Evolutionary conservation across 2,888 invertebrate genomes (phyloP).

Genomic region (Watsonalla binaria): DNA sequence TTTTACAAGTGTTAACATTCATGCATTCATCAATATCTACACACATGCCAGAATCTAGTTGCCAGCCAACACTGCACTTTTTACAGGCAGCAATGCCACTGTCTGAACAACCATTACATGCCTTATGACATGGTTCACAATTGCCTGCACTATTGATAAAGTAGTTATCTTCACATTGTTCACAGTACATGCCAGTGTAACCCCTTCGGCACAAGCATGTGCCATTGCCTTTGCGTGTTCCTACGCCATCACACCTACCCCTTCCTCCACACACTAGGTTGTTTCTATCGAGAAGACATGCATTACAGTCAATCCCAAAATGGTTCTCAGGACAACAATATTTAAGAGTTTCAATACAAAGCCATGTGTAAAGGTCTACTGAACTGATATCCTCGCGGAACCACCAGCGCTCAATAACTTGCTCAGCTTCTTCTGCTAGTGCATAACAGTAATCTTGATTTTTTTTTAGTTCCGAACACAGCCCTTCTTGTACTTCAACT

Average conservation of each 20-base stretch:
- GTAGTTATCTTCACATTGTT: slow-evolving; percentile 84
- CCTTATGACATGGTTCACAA: slow-evolving; percentile 87
- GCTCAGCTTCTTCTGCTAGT: slow-evolving; percentile 89
- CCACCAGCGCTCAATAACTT: slow-evolving; percentile 93
- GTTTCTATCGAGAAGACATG: slow-evolving; percentile 79
- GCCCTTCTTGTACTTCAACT: slow-evolving; percentile 92
- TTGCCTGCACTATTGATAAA: slow-evolving; percentile 83
- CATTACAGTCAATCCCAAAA: slow-evolving; percentile 87
- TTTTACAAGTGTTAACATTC: slow-evolving; percentile 66
- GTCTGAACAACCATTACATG: slow-evolving; percentile 88
- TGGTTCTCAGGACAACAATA: slow-evolving; percentile 92
- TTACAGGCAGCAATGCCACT: slow-evolving; percentile 81
- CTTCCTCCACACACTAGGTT: slow-evolving; percentile 87
- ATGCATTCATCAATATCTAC: slow-evolving; percentile 91
- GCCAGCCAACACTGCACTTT: slow-evolving; percentile 84
- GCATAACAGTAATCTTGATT: slow-evolving; percentile 89
- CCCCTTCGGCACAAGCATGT: slow-evolving; percentile 91
- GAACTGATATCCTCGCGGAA: slow-evolving; percentile 78
- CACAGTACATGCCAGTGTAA: slow-evolving; percentile 87
- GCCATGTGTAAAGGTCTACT: slow-evolving; percentile 72
- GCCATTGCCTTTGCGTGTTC: slow-evolving; percentile 95
- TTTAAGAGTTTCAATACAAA: slow-evolving; percentile 88
- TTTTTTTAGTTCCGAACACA: slow-evolving; percentile 85
- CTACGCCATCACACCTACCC: slow-evolving; percentile 90
- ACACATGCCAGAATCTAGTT: slow-evolving; percentile 84